Base-by-base conservation (phyloP, 2,797 vertebrate genomes). In the Rhinogobio ventralis region DNA sequence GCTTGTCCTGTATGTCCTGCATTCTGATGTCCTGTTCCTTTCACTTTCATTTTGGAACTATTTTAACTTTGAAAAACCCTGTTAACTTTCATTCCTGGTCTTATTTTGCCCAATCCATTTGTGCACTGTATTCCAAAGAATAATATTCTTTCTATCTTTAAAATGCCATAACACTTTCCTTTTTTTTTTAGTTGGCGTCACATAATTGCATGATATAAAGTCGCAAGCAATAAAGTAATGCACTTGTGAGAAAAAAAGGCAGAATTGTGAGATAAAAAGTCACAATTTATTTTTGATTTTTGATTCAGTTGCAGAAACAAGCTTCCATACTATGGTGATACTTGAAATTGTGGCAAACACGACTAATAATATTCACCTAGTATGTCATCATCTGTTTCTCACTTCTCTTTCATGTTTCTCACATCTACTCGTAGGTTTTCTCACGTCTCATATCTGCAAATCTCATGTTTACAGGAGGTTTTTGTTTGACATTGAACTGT, bases 1-100 rank as follows among this genome's bases (percentile, higher is more conserved):
- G 71, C 75, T 79, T 79, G 49, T 64, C 69, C 23, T 75, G 73
- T 87, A 45, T n/a, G n/a, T n/a, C n/a, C n/a, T 33, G 28, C 81
- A 62, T 55, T 64, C 86, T 67, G 73, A 79, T 30, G 11, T 81
- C 73, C 84, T 74, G 46, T 67, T 83, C 15, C 39, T 60, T 15
- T 55, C 77, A 53, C 45, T 67, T 75, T 46, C 2, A 17, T 80
- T 11, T 39, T n/a, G 17, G 49, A 75, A 64, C 60, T 25, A 53
- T 51, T 11, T 30, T 0, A 75, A 36, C 51, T 28, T 62, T 46
- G 23, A 75, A 17, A 39, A 42, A 6, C 1, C 30, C 2, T 28
- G 7, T 11, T 62, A 46, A 8, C 10, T 51, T 51, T 28, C 20
- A 28, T 10, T 19, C 30, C 53, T 36, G 64, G 1, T 57, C 25